phyloP scores from a whole-genome alignment of 2,888 invertebrate genomes.

The Brachyptera putata region DNA sequence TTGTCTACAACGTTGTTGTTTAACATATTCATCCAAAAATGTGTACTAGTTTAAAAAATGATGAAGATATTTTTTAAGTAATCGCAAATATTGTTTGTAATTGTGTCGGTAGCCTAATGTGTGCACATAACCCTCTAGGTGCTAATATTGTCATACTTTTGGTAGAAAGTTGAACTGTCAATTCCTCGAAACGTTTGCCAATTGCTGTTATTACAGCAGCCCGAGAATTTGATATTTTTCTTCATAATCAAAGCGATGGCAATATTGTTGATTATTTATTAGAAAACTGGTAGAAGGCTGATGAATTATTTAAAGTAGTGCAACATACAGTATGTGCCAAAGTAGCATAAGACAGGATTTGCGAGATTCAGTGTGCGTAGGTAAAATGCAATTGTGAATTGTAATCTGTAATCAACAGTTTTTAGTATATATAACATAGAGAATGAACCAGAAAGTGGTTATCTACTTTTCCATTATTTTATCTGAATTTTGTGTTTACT shows the following conservation, averaged over 20 bases:
- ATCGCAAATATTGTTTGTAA: too few relatives aligned
- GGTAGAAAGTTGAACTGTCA: background rate
- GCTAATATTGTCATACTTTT: conserved; percentile 8
- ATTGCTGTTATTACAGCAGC: too few relatives aligned
- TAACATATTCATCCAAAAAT: background rate
- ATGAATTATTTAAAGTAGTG: background rate
- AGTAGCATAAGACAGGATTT: background rate
- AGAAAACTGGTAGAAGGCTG: conserved; percentile 8
- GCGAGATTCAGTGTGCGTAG: background rate
- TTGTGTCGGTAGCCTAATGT: background rate
- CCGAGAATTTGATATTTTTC: background rate
- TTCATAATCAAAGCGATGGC: conserved; percentile 10
- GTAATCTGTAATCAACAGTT: background rate
- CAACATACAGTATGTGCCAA: background rate
- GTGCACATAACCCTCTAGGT: conserved; percentile 1
- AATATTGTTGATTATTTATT: conserved; percentile 15
- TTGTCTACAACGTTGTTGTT: too few relatives aligned
- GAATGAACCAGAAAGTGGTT: too few relatives aligned
- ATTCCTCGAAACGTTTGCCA: background rate
- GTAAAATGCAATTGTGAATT: background rate
- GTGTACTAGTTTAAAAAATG: background rate
- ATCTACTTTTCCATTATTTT: too few relatives aligned
- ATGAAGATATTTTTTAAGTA: too few relatives aligned
- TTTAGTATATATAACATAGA: background rate
- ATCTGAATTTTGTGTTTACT: too few relatives aligned